Conservation (phyloP, 2,888 invertebrate species). For the Ornithoptera priamus region DNA sequence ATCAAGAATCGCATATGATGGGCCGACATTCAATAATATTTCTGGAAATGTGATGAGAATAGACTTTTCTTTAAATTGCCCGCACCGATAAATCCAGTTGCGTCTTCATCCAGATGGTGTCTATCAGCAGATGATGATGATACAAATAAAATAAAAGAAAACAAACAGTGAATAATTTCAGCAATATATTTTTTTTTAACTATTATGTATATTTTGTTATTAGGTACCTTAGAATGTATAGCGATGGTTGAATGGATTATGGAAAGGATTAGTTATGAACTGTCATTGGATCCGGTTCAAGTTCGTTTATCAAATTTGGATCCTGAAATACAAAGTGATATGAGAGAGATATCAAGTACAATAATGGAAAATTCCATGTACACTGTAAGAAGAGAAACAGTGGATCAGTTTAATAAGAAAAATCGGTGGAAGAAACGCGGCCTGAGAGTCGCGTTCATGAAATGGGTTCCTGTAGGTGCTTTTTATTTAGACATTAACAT, state of each 20-base stretch:
- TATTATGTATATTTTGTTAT: neutral
- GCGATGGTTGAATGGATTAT: constrained; percentile 82
- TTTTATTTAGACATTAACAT: constrained; percentile 80
- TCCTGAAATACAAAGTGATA: constrained; percentile 63
- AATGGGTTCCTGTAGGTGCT: constrained; percentile 78
- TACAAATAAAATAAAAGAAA: too few relatives aligned
- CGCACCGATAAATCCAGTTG: too few relatives aligned
- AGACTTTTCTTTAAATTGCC: constrained; percentile 7
- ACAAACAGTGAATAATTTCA: too few relatives aligned
- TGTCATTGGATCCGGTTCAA: constrained; percentile 78
- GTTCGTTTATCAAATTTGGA: constrained; percentile 63
- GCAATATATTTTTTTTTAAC: too few relatives aligned
- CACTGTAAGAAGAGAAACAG: constrained; percentile 59
- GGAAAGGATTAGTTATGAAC: constrained; percentile 81
- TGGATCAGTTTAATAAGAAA: constrained; percentile 81
- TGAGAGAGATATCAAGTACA: constrained; percentile 65
- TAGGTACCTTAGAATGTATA: constrained; percentile 83
- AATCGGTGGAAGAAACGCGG: constrained; percentile 91
- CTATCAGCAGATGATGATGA: too few relatives aligned
- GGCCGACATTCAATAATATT: too few relatives aligned
- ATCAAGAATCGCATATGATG: too few relatives aligned
- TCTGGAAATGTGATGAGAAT: constrained; percentile 22
- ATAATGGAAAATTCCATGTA: constrained; percentile 65
- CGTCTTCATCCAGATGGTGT: too few relatives aligned
- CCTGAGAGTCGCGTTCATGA: constrained; percentile 83